Conservation (phyloP, 2,113 vertebrate genomes). For the Scartelaos histophorus region DNA sequence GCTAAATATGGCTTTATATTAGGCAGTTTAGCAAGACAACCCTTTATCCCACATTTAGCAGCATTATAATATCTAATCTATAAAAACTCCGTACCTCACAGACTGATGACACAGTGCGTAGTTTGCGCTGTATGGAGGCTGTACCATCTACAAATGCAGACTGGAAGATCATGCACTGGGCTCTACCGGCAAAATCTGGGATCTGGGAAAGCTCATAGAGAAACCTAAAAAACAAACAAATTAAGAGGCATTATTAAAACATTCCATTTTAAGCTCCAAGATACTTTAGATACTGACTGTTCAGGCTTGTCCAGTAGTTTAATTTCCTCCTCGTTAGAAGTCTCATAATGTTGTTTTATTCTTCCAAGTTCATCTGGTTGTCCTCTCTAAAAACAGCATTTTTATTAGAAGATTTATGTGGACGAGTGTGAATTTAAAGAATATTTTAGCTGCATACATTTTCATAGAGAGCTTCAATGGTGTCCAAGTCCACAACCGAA, state of each 20-base stretch:
- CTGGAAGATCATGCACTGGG: conserved; percentile 91
- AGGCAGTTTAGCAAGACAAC: no score
- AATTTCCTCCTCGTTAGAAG: conserved; percentile 85
- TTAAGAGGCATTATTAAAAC: not conserved
- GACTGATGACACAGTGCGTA: conserved; percentile 81
- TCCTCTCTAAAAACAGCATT: conserved; percentile 81
- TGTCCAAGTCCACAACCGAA: conserved; percentile 92
- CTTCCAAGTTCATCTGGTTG: conserved; percentile 90
- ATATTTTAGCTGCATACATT: conserved; percentile 80
- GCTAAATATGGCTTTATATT: not conserved
- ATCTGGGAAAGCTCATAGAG: conserved; percentile 94
- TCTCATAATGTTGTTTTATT: conserved; percentile 88
- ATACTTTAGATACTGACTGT: conserved; percentile 75
- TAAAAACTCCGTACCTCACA: conserved; percentile 77
- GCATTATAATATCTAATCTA: not conserved
- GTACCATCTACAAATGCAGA: conserved; percentile 86
- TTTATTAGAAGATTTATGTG: not conserved
- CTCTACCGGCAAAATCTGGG: conserved; percentile 88
- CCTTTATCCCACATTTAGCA: not conserved
- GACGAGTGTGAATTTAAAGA: not conserved
- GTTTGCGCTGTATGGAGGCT: conserved; percentile 81
- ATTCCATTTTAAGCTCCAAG: not conserved
- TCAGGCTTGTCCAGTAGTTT: conserved; percentile 97
- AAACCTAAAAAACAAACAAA: conserved; percentile 80
- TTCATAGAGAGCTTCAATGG: conserved; percentile 93